Evolutionary conservation across 1,140 invertebrate species (phyloP).

Genomic region (Rhagoletis pomonella): DNA sequence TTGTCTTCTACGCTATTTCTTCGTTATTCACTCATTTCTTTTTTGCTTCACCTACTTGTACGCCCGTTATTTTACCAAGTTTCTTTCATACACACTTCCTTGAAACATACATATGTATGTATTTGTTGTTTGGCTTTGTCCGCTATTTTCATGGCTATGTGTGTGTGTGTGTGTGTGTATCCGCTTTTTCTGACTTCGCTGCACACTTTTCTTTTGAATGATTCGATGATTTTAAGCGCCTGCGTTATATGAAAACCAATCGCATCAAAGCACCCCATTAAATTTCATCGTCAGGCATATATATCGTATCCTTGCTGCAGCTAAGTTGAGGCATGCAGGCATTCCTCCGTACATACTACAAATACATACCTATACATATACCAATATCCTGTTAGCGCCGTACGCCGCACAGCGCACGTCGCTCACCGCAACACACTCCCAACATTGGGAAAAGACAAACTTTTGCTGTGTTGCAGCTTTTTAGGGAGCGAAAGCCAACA

Average conservation of each 20-base stretch:
- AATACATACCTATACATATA: neutral
- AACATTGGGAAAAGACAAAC: constrained; percentile 16
- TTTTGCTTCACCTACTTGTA: constrained; percentile 46
- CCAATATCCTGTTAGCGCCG: constrained; percentile 42
- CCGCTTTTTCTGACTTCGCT: constrained; percentile 32
- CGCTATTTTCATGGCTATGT: constrained; percentile 56
- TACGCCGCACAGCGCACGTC: neutral
- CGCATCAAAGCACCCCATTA: constrained; percentile 75
- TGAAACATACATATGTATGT: too few relatives aligned
- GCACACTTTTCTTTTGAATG: constrained; percentile 74
- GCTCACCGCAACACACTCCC: neutral
- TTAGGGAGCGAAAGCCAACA: neutral
- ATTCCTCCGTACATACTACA: neutral
- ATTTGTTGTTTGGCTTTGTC: constrained; percentile 53
- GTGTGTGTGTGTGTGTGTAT: constrained; percentile 64
- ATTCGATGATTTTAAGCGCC: constrained; percentile 75
- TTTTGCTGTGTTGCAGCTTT: constrained; percentile 43
- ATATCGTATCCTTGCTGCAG: constrained; percentile 22
- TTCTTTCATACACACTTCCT: constrained; percentile 27
- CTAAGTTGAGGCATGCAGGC: neutral
- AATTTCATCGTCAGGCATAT: constrained; percentile 74
- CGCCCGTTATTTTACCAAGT: constrained; percentile 39
- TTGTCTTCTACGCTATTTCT: neutral
- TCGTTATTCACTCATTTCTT: constrained; percentile 32
- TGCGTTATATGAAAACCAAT: constrained; percentile 75